Base-by-base conservation (phyloP, 2,888 invertebrate species). In the Hoplodrina ambigua region DNA sequence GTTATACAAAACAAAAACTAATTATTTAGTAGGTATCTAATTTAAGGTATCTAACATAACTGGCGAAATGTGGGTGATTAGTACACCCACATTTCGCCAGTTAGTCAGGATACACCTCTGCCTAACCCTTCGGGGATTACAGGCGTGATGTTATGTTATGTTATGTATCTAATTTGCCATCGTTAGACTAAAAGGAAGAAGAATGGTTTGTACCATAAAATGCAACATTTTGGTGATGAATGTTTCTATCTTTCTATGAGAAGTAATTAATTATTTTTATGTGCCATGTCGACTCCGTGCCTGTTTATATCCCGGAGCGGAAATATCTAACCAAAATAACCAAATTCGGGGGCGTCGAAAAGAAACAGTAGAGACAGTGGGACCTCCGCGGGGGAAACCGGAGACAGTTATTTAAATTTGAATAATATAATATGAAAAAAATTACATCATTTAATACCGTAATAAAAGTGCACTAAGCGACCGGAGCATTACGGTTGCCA, bases 401-500 rank as follows among this genome's bases (percentile, higher is more conserved):
- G 94, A 96, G 96, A 96, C 96, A 96, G 96, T 96, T 96, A 96
- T 96, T 96, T 96, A 96, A 96, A 96, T 96, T 96, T 96, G 95
- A 96, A 96, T 96, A 96, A 96, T 96, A 96, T 96, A 95, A 96
- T 95, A 96, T 95, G 95, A 92, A 96, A 96, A 96, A 96, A 96
- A 96, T 96, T 96, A 96, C 96, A 95, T 96, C 96, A 96, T 96
- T 96, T 96, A 96, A 96, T 96, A 94, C 96, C 94, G 91, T 95
- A 96, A 96, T 96, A 96, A 96, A 96, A 96, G 96, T 96, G 94
- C 95, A 96, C 95, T 96, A 96, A 96, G 96, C 96, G 96, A 95
- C 93, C 88, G 91, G 89, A 90, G 95, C 95, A 96, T 96, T 96
- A 96, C 91, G 93, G 89, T 91, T 92, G 89, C 91, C 93, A 92